Base-by-base conservation (phyloP, 2,888 invertebrate species). In the Phengaris arion region DNA sequence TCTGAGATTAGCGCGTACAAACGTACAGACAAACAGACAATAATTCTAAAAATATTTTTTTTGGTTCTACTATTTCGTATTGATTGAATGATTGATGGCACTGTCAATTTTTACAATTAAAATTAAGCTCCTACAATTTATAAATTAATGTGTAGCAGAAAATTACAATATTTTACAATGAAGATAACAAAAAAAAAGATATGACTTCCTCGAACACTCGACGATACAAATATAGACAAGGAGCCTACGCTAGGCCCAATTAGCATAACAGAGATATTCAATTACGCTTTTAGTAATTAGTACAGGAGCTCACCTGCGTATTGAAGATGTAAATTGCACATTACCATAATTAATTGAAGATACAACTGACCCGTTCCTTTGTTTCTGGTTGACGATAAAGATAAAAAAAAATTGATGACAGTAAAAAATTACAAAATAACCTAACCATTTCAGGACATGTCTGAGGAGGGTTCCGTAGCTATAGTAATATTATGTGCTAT, bases 251-350 rank as follows among this genome's bases (percentile, higher is more conserved):
- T 35, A 74, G 70, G 72, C 46, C 54, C 76, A 72, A 82, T 87
- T 86, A 83, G 85, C 87, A 86, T 80, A 83, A 87, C 86, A 86
- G 80, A 79, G 80, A 82, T 85, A 85, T 83, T 84, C 87, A 84
- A 86, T 87, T 86, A 85, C 82, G 76, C 76, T 78, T 80, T 78
- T 79, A 80, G 79, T 81, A 81, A 82, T 81, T 80, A 77, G 79
- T 77, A 80, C 79, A 81, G 79, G 76, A 76, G 74, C 78, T 77
- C 75, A 69, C 76, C 73, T 76, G 77, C 76, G 76, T 77, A 79
- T 78, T 79, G 79, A 78, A 79, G 79, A 80, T 80, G 80, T 78
- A 75, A 79, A 81, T 79, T 74, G 74, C 72, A 76, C 78, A 79
- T 79, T 78, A 77, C 70, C 79, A 79, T 79, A 79, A 77, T 79